These are phyloP conservation scores for Cossypha caffra DNA, from an alignment of 2,797 vertebrate species.

Conservation along the genomic window DNA sequence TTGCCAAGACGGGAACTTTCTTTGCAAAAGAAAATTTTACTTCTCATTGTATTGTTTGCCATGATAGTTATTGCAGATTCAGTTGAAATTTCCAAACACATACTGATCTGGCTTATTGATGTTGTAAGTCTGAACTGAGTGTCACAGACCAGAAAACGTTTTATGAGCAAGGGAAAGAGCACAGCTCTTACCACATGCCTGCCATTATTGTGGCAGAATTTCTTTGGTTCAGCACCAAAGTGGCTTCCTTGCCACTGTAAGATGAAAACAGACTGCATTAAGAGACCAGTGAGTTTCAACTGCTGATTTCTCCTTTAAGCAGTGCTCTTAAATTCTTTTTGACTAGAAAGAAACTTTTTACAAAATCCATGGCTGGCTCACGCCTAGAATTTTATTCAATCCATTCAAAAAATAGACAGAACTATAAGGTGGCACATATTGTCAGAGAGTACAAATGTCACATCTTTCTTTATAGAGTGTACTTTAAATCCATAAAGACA, in stretches of 20 bases:
- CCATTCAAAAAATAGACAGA: slow-evolving; percentile 71
- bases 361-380: neutral
- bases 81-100: neutral
- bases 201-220: neutral
- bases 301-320: neutral
- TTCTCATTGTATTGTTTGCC: neutral
- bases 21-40: neutral
- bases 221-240: neutral
- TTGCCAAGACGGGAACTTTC: neutral
- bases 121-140: neutral
- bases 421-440: slow-evolving; percentile 58
- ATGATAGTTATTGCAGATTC: neutral
- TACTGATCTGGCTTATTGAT: neutral
- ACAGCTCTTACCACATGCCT: neutral
- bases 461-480: slow-evolving; percentile 25
- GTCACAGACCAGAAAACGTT: neutral
- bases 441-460: slow-evolving; percentile 62
- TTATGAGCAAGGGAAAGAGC: neutral
- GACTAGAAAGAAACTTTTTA: neutral
- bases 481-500: slow-evolving; percentile 60
- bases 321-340: neutral
- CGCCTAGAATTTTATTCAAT: slow-evolving; percentile 74
- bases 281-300: neutral
- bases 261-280: neutral
- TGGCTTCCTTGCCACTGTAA: neutral